phyloP scores from a whole-genome alignment of 2,113 vertebrate species.

The Caloenas nicobarica region DNA sequence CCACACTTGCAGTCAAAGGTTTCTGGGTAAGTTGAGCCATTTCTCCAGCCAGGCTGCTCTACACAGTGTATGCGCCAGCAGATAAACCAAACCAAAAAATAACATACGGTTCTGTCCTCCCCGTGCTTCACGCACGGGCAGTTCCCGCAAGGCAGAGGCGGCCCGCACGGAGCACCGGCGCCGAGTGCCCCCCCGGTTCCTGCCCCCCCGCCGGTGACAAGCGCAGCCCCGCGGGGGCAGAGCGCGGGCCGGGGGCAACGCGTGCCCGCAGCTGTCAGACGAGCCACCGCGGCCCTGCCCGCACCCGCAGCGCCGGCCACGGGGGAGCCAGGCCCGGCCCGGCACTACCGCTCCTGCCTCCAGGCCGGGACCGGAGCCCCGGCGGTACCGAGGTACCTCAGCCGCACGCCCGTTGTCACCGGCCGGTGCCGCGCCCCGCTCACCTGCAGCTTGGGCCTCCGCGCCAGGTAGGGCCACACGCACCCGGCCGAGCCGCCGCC shows the following conservation, averaged over 20 bases:
- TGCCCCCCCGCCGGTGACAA: too few species aligned
- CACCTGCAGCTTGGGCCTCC: conserved; percentile 89
- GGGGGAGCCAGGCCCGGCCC: background rate
- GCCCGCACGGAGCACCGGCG: background rate
- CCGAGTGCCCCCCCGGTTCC: too few species aligned
- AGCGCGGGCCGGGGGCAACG: background rate
- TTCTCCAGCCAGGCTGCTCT: background rate
- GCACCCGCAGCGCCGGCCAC: background rate
- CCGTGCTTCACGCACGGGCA: too few species aligned
- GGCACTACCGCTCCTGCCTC: background rate
- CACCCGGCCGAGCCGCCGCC: conserved; percentile 71
- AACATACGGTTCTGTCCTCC: accelerated
- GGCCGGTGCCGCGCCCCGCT: background rate
- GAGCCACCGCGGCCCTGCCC: background rate
- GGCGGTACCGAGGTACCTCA: too few species aligned
- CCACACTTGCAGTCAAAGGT: accelerated
- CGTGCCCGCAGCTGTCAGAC: background rate
- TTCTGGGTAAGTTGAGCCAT: accelerated
- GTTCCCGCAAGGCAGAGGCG: too few species aligned
- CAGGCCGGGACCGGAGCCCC: too few species aligned
- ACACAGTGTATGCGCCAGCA: accelerated
- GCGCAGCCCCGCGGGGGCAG: background rate
- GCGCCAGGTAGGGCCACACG: conserved; percentile 86
- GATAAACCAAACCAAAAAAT: accelerated
- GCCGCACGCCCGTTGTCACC: too few species aligned